phyloP scores from a whole-genome alignment of 2,797 vertebrate genomes.

The Emydoidea blandingii region DNA sequence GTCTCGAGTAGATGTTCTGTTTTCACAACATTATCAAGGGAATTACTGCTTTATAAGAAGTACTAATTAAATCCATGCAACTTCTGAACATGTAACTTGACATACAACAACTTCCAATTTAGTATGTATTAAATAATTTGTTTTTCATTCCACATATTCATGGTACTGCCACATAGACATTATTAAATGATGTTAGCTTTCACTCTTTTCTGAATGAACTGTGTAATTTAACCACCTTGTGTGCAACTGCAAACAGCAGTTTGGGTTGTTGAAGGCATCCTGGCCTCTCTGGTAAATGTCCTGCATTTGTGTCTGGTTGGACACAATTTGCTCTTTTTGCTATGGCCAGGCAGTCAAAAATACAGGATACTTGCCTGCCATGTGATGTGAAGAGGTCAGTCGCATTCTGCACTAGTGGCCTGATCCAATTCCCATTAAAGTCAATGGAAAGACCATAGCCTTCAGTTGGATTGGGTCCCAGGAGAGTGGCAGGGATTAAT shows the following conservation, averaged over 20 bases:
- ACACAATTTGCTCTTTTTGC: too few relatives aligned
- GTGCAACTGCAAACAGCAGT: background rate
- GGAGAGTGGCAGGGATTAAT: too few relatives aligned
- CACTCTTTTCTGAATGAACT: background rate
- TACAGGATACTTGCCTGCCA: too few relatives aligned
- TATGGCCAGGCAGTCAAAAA: too few relatives aligned
- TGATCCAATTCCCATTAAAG: too few relatives aligned
- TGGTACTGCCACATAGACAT: background rate
- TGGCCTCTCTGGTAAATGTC: background rate
- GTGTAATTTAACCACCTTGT: fast-evolving
- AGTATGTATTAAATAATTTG: background rate
- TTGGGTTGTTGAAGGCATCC: too few relatives aligned
- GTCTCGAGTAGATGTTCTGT: conserved; percentile 60
- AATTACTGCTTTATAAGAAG: conserved; percentile 54
- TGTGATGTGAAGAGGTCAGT: too few relatives aligned
- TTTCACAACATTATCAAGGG: conserved; percentile 61
- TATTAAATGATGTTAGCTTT: fast-evolving
- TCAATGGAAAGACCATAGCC: too few relatives aligned
- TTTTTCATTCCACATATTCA: background rate
- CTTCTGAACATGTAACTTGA: background rate
- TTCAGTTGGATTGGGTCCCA: too few relatives aligned
- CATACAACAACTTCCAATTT: background rate
- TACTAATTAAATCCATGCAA: conserved; percentile 32
- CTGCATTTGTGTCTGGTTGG: fast-evolving
- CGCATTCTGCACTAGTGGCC: too few relatives aligned